Conservation (phyloP, 2,888 invertebrate species). For the Herminia tarsipennalis region DNA sequence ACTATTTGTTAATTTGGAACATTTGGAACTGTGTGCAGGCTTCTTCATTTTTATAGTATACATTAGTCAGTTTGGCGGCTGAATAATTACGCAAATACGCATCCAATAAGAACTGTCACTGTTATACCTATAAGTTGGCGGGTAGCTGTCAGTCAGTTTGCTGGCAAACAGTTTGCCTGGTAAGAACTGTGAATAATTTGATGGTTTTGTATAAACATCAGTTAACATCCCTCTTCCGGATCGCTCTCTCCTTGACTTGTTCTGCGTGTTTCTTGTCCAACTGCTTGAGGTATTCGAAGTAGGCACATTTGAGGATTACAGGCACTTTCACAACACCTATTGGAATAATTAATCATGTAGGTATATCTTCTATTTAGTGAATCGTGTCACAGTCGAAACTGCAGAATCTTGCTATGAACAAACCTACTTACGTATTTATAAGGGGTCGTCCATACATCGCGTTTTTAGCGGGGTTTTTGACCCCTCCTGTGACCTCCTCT, state of each 20-base stretch:
- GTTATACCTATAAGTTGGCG: neutral
- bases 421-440: too few species aligned
- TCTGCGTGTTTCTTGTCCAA: constrained; percentile 61
- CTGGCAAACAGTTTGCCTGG: constrained; percentile 7
- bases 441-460: too few species aligned
- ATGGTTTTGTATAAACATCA: neutral
- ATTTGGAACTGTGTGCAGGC: constrained; percentile 4
- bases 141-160: neutral
- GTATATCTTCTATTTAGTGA: too few species aligned
- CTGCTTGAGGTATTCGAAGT: constrained; percentile 69
- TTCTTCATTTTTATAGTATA: neutral
- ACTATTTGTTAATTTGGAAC: neutral
- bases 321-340: constrained; percentile 77
- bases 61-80: neutral
- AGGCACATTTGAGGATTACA: constrained; percentile 72
- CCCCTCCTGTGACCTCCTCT: too few species aligned
- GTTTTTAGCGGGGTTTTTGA: too few species aligned
- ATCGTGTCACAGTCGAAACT: too few species aligned
- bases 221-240: constrained; percentile 50
- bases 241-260: constrained; percentile 56
- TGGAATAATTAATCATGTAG: neutral
- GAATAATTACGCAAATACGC: neutral
- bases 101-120: neutral
- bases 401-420: too few species aligned
- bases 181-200: neutral